A percentile compares a stretch with the other conserved stretches of the same genome.
Evolutionary conservation across 1,140 invertebrate genomes (phyloP).

Genomic region (Atta texana): DNA sequence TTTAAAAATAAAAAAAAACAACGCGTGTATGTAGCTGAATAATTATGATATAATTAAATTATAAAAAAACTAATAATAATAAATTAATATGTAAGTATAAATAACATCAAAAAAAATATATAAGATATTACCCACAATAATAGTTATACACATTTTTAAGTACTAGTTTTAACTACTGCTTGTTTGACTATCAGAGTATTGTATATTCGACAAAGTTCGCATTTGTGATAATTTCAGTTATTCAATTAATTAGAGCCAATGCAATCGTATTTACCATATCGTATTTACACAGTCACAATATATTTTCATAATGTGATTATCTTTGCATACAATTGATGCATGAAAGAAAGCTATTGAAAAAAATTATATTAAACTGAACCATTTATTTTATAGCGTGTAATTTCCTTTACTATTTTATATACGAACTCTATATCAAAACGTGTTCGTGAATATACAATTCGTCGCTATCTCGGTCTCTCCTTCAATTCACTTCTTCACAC

Average conservation of each 20-base stretch:
- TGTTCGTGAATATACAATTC: slow-evolving; percentile 8
- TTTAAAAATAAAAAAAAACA: neutral
- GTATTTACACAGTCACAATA: neutral
- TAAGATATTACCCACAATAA: neutral
- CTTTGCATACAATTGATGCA: no score
- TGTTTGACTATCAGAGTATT: neutral
- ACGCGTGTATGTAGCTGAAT: neutral
- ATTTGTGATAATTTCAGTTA: neutral
- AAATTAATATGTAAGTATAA: neutral
- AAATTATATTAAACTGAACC: neutral
- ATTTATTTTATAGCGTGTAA: neutral
- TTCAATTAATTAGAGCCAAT: neutral
- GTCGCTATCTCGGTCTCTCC: slow-evolving; percentile 40
- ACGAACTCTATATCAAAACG: neutral
- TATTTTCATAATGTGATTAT: slow-evolving; percentile 13
- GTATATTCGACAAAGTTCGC: neutral
- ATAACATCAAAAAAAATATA: neutral
- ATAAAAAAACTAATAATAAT: neutral
- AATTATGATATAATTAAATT: neutral
- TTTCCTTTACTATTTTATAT: neutral
- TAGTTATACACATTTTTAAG: neutral
- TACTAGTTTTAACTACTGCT: neutral
- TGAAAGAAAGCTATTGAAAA: slow-evolving; percentile 7
- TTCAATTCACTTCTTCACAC: slow-evolving; percentile 41
- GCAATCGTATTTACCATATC: neutral